phyloP scores from a whole-genome alignment of 2,888 invertebrate genomes.

The Volucella inflata region DNA sequence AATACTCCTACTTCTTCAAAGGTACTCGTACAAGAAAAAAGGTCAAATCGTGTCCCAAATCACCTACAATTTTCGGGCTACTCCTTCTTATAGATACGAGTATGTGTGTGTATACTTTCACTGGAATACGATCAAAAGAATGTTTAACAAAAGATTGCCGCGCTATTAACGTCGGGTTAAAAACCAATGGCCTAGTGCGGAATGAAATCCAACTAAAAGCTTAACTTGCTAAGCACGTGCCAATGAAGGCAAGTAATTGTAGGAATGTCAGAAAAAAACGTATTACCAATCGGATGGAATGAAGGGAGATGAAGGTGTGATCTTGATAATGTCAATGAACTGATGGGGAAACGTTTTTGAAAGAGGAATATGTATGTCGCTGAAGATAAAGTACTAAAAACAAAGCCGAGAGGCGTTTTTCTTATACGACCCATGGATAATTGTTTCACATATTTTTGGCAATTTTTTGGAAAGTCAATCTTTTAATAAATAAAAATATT shows the following conservation, averaged over 20 bases:
- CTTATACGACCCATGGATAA: no score
- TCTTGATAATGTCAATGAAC: constrained; percentile 49
- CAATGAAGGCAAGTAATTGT: constrained; percentile 48
- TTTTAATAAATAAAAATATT: no score
- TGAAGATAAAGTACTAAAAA: constrained; percentile 3
- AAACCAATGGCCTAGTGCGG: constrained; percentile 44
- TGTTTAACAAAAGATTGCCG: constrained; percentile 38
- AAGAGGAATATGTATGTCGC: constrained; percentile 30
- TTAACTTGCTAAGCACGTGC: constrained; percentile 45
- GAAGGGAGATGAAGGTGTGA: constrained; percentile 34
- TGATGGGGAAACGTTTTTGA: constrained; percentile 51
- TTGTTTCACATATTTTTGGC: no score
- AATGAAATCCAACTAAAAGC: constrained; percentile 26
- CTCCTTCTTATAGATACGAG: constrained; percentile 6
- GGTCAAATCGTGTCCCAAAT: constrained; percentile 53
- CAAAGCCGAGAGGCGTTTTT: background rate
- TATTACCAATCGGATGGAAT: constrained; percentile 50
- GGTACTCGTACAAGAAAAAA: background rate
- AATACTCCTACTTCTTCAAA: constrained; percentile 3
- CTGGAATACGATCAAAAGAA: constrained; percentile 19
- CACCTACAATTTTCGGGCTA: constrained; percentile 22
- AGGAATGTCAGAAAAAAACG: constrained; percentile 46
- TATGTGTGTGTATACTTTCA: constrained; percentile 39
- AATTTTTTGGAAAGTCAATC: no score
- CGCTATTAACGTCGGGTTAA: constrained; percentile 30